Evolutionary conservation across 2,797 vertebrate species (phyloP), one percentile per base, ranked within the genome.

Genomic region (Paramormyrops hopkinsi): DNA sequence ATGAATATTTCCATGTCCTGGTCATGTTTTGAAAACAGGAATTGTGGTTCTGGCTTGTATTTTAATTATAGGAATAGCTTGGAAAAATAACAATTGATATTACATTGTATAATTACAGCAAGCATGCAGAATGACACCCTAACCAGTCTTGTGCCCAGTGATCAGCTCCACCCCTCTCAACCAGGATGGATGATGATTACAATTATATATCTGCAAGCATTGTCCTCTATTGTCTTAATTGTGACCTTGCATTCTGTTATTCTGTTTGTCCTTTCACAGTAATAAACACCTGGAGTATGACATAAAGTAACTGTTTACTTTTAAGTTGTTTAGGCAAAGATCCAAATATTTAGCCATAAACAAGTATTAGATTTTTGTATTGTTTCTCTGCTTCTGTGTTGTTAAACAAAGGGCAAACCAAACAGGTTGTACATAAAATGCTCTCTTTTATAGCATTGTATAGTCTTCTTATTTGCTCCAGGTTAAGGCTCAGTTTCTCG

Each of bases 281-380:
- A 54, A 56, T 88, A 53, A 22, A 84, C 51, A 14, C 12, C 25
- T 62, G 54, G 88, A 84, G 53, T 14, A 29, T 44, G 22, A 46
- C 14, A 59, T 46, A 25, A 14, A 56, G 9, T 37, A 83, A 83
- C 41, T 83, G 11, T 19, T 41, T 89, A 51, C 76, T 41, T 88
- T 53, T 25, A 54, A 14, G 54, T 86, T 29, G 33, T 86, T 46
- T 86, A 6, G 82, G 82, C 82, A 65, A n/a, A 50, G 25, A 85
- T 65, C 56, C 88, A 89, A 86, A 51, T 37, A 62, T 53, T 89
- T 86, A 86, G 44, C 54, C 0, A n/a, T 51, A 89, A 85, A 65
- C n/a, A 33, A 25, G 17, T 46, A 89, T 46, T 56, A 62, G 83
- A 54, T 48, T 53, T n/a, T 29, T 41, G 69, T 9, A 88, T 83